Percentiles rank a stretch among this genome's conserved stretches.
phyloP scores from a whole-genome alignment of 2,113 vertebrate species.

The Promerops cafer region DNA sequence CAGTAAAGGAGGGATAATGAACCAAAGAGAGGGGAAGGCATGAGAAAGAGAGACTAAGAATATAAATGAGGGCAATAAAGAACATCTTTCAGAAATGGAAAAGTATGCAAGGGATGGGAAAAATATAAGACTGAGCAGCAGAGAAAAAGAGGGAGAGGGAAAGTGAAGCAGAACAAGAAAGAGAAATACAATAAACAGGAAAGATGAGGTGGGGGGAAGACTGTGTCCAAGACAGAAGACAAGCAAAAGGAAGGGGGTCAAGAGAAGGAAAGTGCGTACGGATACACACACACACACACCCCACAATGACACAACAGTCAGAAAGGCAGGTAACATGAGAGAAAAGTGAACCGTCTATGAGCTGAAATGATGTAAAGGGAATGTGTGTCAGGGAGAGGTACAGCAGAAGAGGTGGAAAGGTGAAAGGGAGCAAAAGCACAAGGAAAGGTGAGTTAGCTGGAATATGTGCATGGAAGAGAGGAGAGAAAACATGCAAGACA shows the following conservation, averaged over 20 bases:
- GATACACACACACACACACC: neutral
- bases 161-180: neutral
- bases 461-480: neutral
- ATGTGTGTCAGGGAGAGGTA: neutral
- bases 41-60: neutral
- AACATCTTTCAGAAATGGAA: neutral
- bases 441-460: neutral
- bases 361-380: neutral
- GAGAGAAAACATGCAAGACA: neutral
- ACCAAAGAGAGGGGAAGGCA: neutral
- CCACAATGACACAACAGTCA: neutral
- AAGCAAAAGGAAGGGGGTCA: accelerated
- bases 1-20: neutral
- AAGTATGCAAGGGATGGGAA: neutral
- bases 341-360: neutral
- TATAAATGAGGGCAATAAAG: neutral
- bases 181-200: neutral
- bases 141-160: neutral
- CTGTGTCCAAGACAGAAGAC: neutral
- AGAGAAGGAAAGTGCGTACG: neutral
- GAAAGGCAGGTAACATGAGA: neutral
- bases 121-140: neutral
- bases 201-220: accelerated
- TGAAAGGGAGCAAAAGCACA: neutral
- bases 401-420: neutral